These are phyloP conservation scores for Stylophora pistillata DNA, from an alignment of 64 coral and sea anemone genomes.

Conservation along the genomic window DNA sequence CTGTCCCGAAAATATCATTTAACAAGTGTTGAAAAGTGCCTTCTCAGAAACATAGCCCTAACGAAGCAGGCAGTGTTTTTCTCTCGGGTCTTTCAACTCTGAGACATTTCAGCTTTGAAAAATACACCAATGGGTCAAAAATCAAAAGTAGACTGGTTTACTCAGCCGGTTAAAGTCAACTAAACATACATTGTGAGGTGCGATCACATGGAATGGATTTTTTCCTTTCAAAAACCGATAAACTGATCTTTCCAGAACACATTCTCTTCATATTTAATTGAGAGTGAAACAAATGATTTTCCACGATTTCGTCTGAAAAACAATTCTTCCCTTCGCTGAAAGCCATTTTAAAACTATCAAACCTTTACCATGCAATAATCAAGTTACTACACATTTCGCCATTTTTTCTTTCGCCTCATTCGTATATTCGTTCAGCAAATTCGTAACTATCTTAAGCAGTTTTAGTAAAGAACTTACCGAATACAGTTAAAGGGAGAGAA, in stretches of 20 bases:
- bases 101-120: no score
- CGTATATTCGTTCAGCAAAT: background rate
- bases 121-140: no score
- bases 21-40: background rate
- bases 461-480: slow-evolving; percentile 56
- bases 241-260: background rate
- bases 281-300: background rate
- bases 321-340: background rate
- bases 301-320: background rate
- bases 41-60: no score
- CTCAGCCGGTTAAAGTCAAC: slow-evolving; percentile 9
- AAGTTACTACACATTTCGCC: background rate
- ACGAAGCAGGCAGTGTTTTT: no score
- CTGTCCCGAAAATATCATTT: background rate
- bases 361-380: background rate
- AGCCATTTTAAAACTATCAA: background rate
- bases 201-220: background rate
- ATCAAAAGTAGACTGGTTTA: background rate
- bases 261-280: background rate
- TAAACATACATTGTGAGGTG: background rate
- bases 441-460: background rate
- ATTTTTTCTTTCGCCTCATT: background rate
- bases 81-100: no score
- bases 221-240: background rate
- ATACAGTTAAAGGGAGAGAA: slow-evolving; percentile 65